Conservation (phyloP, 2,888 invertebrate genomes). For the Melinaea marsaeus region DNA sequence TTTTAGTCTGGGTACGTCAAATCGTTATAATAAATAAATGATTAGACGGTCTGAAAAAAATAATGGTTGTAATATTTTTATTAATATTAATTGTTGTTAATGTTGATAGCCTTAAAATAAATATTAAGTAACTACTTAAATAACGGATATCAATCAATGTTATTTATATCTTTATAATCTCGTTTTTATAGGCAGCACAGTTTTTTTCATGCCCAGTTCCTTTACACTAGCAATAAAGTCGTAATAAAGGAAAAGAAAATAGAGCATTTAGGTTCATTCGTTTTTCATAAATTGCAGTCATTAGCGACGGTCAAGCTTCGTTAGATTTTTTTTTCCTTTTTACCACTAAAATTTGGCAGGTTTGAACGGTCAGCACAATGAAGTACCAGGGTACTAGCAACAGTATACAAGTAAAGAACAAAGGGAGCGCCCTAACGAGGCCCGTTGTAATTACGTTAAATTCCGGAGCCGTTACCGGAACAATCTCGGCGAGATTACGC, state of each 20-base stretch:
- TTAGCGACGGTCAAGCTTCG: slow-evolving; percentile 6
- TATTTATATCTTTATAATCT: neutral
- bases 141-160: too few species aligned
- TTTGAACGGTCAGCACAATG: slow-evolving; percentile 31
- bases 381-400: slow-evolving; percentile 32
- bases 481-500: slow-evolving; percentile 63
- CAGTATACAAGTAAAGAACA: slow-evolving; percentile 37
- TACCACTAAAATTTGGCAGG: slow-evolving; percentile 5
- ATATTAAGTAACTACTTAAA: too few species aligned
- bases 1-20: too few species aligned
- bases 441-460: slow-evolving; percentile 64
- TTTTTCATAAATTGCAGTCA: slow-evolving; percentile 5
- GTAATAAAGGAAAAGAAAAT: slow-evolving; percentile 1
- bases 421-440: slow-evolving; percentile 48
- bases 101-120: too few species aligned
- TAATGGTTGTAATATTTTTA: too few species aligned
- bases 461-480: slow-evolving; percentile 61
- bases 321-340: slow-evolving; percentile 7
- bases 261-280: neutral
- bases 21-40: too few species aligned
- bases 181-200: slow-evolving; percentile 32
- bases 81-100: too few species aligned
- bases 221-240: neutral
- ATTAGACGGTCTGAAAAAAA: too few species aligned
- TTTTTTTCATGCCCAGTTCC: neutral